These are phyloP conservation scores for Pogonognathellus flavescens DNA, from an alignment of 1,140 invertebrate species.

Conservation along the genomic window DNA sequence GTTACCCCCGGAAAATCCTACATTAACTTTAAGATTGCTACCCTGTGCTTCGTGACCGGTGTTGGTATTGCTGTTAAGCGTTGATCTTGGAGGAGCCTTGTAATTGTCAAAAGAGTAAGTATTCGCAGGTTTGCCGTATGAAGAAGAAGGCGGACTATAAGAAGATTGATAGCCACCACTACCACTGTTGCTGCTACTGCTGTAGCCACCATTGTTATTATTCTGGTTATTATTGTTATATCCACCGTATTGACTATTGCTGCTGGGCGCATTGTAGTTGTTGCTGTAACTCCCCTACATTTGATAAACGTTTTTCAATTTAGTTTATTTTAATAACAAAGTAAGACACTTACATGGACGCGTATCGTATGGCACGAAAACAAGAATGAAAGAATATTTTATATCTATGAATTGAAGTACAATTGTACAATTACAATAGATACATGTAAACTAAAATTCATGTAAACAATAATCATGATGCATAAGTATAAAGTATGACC, in stretches of 20 bases:
- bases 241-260: background rate
- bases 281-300: conserved; percentile 9
- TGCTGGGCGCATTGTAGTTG: background rate
- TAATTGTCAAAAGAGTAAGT: background rate
- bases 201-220: background rate
- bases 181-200: background rate
- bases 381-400: too few relatives aligned
- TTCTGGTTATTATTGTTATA: background rate
- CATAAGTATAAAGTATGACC: too few relatives aligned
- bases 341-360: background rate
- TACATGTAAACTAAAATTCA: too few relatives aligned
- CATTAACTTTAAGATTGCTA: background rate
- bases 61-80: too few relatives aligned
- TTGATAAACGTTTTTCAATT: background rate
- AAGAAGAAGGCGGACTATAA: background rate
- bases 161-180: conserved; percentile 6
- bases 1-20: background rate
- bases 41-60: background rate
- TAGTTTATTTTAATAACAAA: background rate
- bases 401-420: too few relatives aligned
- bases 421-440: too few relatives aligned
- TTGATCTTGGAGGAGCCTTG: conserved; percentile 28
- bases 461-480: too few relatives aligned
- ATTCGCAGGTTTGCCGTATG: background rate
- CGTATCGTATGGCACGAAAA: too few relatives aligned